Base-by-base conservation (phyloP, 2,113 vertebrate genomes). In the human region DNA sequence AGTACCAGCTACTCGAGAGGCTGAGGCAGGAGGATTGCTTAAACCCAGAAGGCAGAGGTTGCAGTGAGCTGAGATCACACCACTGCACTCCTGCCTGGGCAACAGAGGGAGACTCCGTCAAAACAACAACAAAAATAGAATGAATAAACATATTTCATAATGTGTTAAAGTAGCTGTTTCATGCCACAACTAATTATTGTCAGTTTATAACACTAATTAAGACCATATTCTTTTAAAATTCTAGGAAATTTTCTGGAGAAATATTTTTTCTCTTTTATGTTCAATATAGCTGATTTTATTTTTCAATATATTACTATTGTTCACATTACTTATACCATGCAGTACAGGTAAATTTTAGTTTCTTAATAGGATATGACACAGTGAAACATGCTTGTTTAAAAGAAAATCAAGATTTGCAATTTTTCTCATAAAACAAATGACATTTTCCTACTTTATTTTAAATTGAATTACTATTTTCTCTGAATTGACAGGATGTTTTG, bases 191-290 rank as follows among this genome's bases (percentile, higher is more conserved):
- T 59, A 90, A 50, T 84, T 88, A 78, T 40, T 76, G 16, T 81
- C 9, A 32, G n/a, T 35, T 91, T 55, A 84, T 57, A 92, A 23
- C 16, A 84, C 23, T 86, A 72, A n/a, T 95, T 81, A 94, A 96
- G 88, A 72, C 0, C 1, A 22, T 43, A 76, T n/a, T 89, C 50
- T 48, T 93, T 76, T 8, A 20, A 11, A 88, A 84, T 45, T 80
- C 18, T 55, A 32, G 35, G 76, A 93, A 90, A 85, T 35, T 90
- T 81, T 12, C 68, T 79, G 38, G 27, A 30, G 32, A 90, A 73
- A 73, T 48, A n/a, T 38, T 75, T 25, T 79, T 73, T 85, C 35
- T 61, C 35, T 92, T 87, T 89, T 90, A 78, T 48, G 52, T 4
- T 72, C 32, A 89, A 84, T 8, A 55, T 59, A 75, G 1, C 43